Evolutionary conservation across 2,888 invertebrate genomes (phyloP).

Genomic region (Macrosoma leucophasiata): DNA sequence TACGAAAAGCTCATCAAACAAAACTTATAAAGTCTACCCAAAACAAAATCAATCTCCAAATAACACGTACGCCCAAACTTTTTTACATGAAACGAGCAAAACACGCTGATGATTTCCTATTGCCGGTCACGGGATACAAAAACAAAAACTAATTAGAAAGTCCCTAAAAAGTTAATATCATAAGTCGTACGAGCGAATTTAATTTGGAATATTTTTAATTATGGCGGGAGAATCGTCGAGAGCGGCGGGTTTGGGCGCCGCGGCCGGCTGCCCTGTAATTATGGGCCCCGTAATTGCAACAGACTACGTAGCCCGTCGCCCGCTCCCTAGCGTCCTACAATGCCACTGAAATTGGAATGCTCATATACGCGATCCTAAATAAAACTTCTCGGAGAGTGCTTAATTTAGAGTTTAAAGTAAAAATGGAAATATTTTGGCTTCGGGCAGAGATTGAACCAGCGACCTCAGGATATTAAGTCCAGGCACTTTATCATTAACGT

Average conservation of each 20-base stretch:
- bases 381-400: too few species aligned
- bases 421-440: too few species aligned
- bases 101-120: constrained; percentile 31
- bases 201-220: constrained; percentile 76
- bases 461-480: too few species aligned
- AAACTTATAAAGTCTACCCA: too few species aligned
- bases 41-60: too few species aligned
- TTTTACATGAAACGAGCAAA: constrained; percentile 14
- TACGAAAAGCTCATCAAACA: too few species aligned
- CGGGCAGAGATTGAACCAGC: too few species aligned
- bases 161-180: constrained; percentile 71
- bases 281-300: constrained; percentile 71
- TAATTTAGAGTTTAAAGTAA: too few species aligned
- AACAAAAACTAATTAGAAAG: constrained; percentile 70
- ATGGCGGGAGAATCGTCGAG: constrained; percentile 64
- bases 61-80: too few species aligned
- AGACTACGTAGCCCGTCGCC: constrained; percentile 40
- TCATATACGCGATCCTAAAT: constrained; percentile 19
- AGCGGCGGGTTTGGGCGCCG: constrained; percentile 64
- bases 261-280: constrained; percentile 72
- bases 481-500: too few species aligned
- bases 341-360: constrained; percentile 46
- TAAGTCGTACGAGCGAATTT: constrained; percentile 74
- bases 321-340: constrained; percentile 46
- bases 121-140: constrained; percentile 34